phyloP scores from a whole-genome alignment of 2,113 vertebrate genomes.

The Casuarius casuarius region DNA sequence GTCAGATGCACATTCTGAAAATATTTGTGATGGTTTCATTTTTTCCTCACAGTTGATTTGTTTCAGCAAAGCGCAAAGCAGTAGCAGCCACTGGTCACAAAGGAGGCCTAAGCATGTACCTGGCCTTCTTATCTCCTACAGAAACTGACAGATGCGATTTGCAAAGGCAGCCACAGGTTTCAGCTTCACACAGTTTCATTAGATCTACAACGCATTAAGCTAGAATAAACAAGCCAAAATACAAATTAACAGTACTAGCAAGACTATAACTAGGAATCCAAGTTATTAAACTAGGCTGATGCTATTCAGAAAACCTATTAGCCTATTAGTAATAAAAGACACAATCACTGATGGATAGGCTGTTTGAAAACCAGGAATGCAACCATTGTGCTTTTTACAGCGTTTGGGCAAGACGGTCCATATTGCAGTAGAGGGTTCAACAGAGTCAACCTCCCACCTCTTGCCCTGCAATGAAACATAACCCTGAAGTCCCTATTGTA shows the following conservation, averaged over 20 bases:
- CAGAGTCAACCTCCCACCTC: background rate
- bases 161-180: background rate
- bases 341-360: background rate
- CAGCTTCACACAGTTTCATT: background rate
- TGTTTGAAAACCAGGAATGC: background rate
- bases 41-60: background rate
- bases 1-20: background rate
- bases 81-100: background rate
- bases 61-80: background rate
- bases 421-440: background rate
- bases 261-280: background rate
- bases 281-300: background rate
- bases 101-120: background rate
- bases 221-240: background rate
- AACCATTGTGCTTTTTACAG: background rate
- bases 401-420: background rate
- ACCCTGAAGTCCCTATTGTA: background rate
- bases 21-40: background rate
- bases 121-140: background rate
- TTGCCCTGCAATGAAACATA: background rate
- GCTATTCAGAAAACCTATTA: background rate
- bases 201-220: background rate
- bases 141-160: background rate
- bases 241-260: background rate
- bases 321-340: background rate